These are phyloP conservation scores for Germaria angustata DNA, from an alignment of 2,888 invertebrate species.

Conservation along the genomic window DNA sequence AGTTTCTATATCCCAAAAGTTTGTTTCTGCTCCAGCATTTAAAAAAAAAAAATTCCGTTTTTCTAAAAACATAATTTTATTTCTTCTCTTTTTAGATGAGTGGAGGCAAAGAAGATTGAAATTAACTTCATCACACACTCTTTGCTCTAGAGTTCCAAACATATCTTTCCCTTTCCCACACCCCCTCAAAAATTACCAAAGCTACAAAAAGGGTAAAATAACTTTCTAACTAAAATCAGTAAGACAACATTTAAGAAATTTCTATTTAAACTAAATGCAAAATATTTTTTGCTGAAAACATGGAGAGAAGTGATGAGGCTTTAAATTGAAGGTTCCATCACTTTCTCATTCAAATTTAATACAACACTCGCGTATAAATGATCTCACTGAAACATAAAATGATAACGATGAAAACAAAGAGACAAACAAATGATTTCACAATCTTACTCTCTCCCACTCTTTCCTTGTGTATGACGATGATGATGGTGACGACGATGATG, in stretches of 20 bases:
- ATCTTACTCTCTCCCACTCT: background rate
- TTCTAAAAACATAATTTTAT: slow-evolving; percentile 11
- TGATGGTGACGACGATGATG: background rate
- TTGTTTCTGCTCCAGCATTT: too few species aligned
- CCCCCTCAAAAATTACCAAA: slow-evolving; percentile 11
- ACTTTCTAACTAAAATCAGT: slow-evolving; percentile 7
- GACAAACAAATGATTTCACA: background rate
- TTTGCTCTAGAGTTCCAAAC: slow-evolving; percentile 39
- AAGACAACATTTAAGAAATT: slow-evolving; percentile 52
- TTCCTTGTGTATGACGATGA: background rate
- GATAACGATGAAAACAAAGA: slow-evolving; percentile 5
- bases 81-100: slow-evolving; percentile 72
- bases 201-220: slow-evolving; percentile 47
- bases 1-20: too few species aligned
- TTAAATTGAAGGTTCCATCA: background rate
- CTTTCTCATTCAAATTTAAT: background rate
- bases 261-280: background rate
- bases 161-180: background rate
- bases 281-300: background rate
- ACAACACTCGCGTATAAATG: slow-evolving; percentile 75
- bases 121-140: slow-evolving; percentile 40
- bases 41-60: background rate
- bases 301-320: background rate
- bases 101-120: slow-evolving; percentile 75
- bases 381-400: slow-evolving; percentile 71